phyloP scores from a whole-genome alignment of 1,140 invertebrate genomes.

The Cotesia glomerata region DNA sequence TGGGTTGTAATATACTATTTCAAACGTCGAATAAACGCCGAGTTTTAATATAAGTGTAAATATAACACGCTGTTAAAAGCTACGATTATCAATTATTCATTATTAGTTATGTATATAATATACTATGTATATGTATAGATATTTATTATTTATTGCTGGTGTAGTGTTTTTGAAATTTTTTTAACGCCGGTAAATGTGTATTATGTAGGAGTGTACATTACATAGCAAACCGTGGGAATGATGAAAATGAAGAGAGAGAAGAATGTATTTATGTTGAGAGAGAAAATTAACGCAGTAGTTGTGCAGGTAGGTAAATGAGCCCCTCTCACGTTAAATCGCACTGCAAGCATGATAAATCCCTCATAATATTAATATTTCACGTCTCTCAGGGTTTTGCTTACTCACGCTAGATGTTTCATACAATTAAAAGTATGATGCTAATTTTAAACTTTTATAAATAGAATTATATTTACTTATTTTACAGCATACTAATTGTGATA shows the following conservation, averaged over 20 bases:
- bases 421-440: conserved; percentile 19
- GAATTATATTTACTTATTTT: too few species aligned
- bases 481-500: too few species aligned
- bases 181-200: background rate
- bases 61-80: too few species aligned
- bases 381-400: background rate
- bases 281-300: conserved; percentile 10
- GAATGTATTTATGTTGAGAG: background rate
- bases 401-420: conserved; percentile 3
- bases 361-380: conserved; percentile 26
- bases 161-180: too few species aligned
- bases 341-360: conserved; percentile 28
- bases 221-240: conserved; percentile 12
- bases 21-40: too few species aligned
- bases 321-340: conserved; percentile 16
- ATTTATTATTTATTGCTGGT: too few species aligned
- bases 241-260: conserved; percentile 2
- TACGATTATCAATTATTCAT: too few species aligned
- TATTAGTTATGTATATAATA: too few species aligned
- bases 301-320: conserved; percentile 15
- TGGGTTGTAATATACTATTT: too few species aligned
- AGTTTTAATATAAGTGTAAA: too few species aligned
- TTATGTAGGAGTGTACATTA: conserved; percentile 19
- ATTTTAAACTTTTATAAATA: conserved; percentile 3
- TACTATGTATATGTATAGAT: too few species aligned